These are phyloP conservation scores for Eumacrocentrus americanus DNA, from an alignment of 2,888 invertebrate genomes.

Conservation along the genomic window DNA sequence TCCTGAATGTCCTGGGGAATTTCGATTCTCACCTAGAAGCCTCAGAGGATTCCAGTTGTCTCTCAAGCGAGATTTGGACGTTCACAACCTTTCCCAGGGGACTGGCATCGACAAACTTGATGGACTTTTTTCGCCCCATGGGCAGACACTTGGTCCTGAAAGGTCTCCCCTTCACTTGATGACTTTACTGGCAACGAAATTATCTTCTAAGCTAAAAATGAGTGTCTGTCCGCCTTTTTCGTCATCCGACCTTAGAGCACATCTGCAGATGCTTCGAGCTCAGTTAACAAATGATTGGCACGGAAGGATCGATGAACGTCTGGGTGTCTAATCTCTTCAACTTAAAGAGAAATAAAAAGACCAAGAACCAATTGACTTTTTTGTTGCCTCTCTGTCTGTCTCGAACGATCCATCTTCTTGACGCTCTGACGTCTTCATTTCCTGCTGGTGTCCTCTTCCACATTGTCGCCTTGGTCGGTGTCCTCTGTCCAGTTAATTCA, in stretches of 20 bases:
- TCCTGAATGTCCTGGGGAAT: slow-evolving; percentile 30
- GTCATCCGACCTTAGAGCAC: background rate
- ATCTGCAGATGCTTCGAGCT: background rate
- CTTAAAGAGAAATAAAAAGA: background rate
- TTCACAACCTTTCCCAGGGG: slow-evolving; percentile 7
- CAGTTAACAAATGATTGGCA: slow-evolving; percentile 1
- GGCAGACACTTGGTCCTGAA: slow-evolving; percentile 1
- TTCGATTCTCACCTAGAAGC: slow-evolving; percentile 32
- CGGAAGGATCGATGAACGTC: background rate
- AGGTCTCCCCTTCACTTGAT: background rate
- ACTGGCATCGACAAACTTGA: slow-evolving; percentile 26
- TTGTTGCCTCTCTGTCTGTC: background rate
- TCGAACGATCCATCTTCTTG: background rate
- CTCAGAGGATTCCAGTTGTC: slow-evolving; percentile 32
- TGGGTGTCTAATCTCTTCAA: background rate
- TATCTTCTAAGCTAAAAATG: background rate
- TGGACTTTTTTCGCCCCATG: slow-evolving; percentile 26
- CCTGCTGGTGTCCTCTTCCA: background rate
- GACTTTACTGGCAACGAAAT: slow-evolving; percentile 3
- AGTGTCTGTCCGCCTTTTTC: background rate
- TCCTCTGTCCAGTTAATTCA: slow-evolving; percentile 5
- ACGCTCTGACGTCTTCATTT: background rate
- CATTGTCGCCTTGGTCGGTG: too few relatives aligned
- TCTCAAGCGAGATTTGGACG: slow-evolving; percentile 31
- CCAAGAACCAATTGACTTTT: background rate